Evolutionary conservation across 2,797 vertebrate genomes (phyloP), one percentile per base, ranked within the genome.

Genomic region (Eupleurogrammus muticus): DNA sequence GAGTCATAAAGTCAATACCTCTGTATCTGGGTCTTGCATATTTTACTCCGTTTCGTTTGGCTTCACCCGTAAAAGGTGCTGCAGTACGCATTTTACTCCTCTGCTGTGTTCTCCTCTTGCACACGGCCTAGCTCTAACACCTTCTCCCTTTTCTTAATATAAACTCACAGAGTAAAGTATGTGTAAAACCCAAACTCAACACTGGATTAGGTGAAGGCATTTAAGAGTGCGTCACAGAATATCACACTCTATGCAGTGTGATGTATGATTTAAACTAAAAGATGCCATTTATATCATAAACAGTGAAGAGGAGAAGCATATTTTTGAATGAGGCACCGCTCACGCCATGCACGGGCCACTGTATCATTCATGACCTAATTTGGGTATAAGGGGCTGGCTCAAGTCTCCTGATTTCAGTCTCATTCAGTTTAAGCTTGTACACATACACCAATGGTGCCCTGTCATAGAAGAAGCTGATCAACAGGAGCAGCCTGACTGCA

Each of bases 361-460:
- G 70, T 69, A 83, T 73, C 55, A 14, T 61, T 79, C 46, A 69
- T 75, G 72, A 55, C 89, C 83, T 83, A 78, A 86, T 90, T 86
- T 79, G 79, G 89, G 38, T 73, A 75, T 34, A 8, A 40, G 57
- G 63, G 65, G 66, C 21, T 49, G 57, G 20, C 36, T 20, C 23
- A 63, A 40, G 36, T 48, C 35, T 64, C 19, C 48, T 68, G 48
- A 53, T 73, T 58, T 55, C 61, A 10, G 21, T 59, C 47, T 46
- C 23, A 23, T 46, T 62, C 34, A 49, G 47, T 53, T 48, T 5
- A 47, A 50, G 44, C 55, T 44, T 49, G 50, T 44, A 51, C 51
- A 48, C 48, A 53, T 46, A 70, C 51, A 44, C 16, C 55, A 19
- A 7, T 55, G 42, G 46, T 9, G 32, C 17, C 9, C 50, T 2